A percentile compares a stretch with the other conserved stretches of the same genome.
Evolutionary conservation across 2,888 invertebrate genomes (phyloP).

Genomic region (Ischnura elegans): DNA sequence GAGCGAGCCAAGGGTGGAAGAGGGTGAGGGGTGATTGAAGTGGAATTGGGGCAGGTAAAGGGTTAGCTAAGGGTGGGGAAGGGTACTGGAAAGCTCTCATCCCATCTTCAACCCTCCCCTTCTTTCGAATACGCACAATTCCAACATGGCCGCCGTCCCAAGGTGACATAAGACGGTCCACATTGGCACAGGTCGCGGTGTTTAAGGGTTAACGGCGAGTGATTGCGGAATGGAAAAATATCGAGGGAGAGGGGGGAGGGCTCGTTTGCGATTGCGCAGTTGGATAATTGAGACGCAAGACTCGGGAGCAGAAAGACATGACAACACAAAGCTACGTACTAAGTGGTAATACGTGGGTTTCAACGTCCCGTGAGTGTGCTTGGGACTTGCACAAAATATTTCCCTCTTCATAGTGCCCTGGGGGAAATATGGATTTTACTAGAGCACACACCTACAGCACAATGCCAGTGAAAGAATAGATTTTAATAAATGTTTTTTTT

Average conservation of each 20-base stretch:
- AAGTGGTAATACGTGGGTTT: background rate
- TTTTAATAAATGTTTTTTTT: too few species aligned
- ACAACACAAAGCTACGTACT: background rate
- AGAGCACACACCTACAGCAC: too few species aligned
- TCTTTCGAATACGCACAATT: background rate
- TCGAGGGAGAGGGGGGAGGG: background rate
- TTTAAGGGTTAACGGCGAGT: background rate
- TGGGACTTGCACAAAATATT: too few species aligned
- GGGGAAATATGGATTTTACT: too few species aligned
- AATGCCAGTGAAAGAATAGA: too few species aligned
- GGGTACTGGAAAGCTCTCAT: background rate
- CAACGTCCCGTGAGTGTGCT: background rate
- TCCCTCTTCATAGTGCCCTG: too few species aligned
- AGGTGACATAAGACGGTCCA: background rate
- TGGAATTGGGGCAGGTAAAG: background rate
- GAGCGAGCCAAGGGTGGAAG: too few species aligned
- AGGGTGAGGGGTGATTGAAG: too few species aligned
- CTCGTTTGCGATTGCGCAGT: background rate
- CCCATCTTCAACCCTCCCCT: background rate
- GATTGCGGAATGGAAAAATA: background rate
- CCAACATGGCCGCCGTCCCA: background rate
- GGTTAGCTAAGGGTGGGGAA: background rate
- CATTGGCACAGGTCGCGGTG: constrained; percentile 14
- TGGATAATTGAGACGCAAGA: background rate
- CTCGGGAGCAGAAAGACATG: background rate